Conservation (phyloP, 2,888 invertebrate genomes). For the Melieria crassipennis region DNA sequence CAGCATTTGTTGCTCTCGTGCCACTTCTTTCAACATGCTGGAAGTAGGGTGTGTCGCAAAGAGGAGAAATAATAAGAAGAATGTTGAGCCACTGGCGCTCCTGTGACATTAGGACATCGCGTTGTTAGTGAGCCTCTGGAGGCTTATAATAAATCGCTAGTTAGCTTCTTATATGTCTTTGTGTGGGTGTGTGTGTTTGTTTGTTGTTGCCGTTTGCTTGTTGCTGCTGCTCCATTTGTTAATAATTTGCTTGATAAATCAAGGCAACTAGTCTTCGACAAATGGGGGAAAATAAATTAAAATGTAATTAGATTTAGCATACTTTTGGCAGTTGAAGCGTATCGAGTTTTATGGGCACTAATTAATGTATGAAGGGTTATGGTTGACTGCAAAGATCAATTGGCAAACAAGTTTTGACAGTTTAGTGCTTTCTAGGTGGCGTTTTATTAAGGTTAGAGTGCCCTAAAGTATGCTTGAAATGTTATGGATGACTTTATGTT, state of each 20-base stretch:
- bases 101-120: neutral
- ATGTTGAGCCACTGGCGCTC: neutral
- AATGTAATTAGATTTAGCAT: constrained; percentile 2
- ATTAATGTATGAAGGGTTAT: neutral
- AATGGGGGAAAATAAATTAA: neutral
- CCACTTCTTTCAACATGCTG: too few species aligned
- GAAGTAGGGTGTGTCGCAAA: too few species aligned
- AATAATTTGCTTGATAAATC: constrained; percentile 3
- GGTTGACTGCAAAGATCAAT: too few species aligned
- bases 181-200: too few species aligned
- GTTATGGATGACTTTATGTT: too few species aligned
- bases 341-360: neutral
- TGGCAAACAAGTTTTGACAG: too few species aligned
- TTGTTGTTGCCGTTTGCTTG: too few species aligned
- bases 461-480: too few species aligned
- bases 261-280: neutral
- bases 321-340: neutral
- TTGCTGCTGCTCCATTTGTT: neutral
- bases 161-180: neutral
- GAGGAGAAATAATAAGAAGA: neutral
- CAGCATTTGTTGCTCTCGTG: too few species aligned
- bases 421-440: too few species aligned
- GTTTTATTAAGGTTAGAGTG: too few species aligned
- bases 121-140: neutral
- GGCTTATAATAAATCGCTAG: constrained; percentile 3